These are phyloP conservation scores for Cynocephalus volans DNA, from an alignment of 2,113 vertebrate species.

Conservation along the genomic window DNA sequence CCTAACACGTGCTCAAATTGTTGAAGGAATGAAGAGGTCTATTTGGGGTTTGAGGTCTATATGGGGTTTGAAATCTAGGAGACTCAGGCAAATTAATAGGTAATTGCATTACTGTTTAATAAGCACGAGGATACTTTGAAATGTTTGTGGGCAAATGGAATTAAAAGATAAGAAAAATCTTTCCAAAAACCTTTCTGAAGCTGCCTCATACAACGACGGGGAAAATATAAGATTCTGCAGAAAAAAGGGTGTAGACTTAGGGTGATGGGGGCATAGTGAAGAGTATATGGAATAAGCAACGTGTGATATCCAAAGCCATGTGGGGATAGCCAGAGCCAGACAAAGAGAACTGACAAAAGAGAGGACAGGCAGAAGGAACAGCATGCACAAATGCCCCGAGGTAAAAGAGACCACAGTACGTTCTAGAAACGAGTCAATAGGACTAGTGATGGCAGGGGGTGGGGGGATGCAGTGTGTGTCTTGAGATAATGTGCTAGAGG, in stretches of 20 bases:
- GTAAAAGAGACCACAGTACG: not conserved
- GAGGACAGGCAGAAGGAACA: not conserved
- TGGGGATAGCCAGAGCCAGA: not conserved
- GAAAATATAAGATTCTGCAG: not conserved
- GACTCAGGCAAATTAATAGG: not conserved
- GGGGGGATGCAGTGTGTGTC: not conserved
- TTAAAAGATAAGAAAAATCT: too few species aligned
- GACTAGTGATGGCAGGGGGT: too few species aligned
- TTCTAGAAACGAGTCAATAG: not conserved
- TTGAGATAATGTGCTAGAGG: not conserved
- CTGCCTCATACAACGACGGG: not conserved
- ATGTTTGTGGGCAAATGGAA: too few species aligned
- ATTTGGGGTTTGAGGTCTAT: not conserved
- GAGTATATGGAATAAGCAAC: not conserved
- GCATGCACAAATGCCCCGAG: not conserved
- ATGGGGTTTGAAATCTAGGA: not conserved
- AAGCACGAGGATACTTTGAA: too few species aligned
- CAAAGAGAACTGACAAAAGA: not conserved
- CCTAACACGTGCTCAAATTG: not conserved
- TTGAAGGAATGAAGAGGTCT: not conserved
- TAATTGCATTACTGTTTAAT: not conserved
- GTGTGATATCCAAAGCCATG: not conserved
- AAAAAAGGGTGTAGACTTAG: not conserved
- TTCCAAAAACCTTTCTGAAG: too few species aligned
- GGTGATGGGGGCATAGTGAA: not conserved